Evolutionary conservation across 2,888 invertebrate species (phyloP).

Genomic region (Ennomos quercinarius): DNA sequence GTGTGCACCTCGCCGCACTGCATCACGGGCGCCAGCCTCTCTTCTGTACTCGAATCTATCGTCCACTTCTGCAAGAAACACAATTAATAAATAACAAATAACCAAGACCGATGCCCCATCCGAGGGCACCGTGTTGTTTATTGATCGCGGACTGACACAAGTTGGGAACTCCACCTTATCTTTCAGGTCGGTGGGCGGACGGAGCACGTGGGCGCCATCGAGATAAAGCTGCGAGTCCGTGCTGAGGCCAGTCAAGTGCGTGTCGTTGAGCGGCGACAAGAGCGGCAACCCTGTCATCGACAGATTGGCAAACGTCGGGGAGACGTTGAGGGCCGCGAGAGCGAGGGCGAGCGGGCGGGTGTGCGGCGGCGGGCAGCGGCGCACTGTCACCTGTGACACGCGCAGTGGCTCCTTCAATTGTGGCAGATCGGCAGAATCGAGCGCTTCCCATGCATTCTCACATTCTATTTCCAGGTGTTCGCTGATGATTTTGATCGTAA

Average conservation of each 20-base stretch:
- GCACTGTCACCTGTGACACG: slow-evolving; percentile 9
- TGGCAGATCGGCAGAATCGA: slow-evolving; percentile 6
- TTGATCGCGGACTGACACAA: background rate
- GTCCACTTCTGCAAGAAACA: slow-evolving; percentile 11
- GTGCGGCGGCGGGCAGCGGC: slow-evolving; percentile 21
- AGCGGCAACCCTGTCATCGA: too few species aligned
- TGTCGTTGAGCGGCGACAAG: too few species aligned
- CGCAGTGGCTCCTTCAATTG: background rate
- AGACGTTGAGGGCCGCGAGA: slow-evolving; percentile 28
- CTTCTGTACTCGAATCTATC: slow-evolving; percentile 19
- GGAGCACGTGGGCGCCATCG: background rate
- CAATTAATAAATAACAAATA: too few species aligned
- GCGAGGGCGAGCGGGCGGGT: slow-evolving; percentile 14
- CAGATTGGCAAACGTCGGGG: background rate
- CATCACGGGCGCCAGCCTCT: slow-evolving; percentile 6
- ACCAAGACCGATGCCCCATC: slow-evolving; percentile 8
- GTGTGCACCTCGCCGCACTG: slow-evolving; percentile 22
- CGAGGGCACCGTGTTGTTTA: slow-evolving; percentile 3
- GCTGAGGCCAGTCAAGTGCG: slow-evolving; percentile 25
- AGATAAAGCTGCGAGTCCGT: slow-evolving; percentile 20
- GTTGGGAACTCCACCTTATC: slow-evolving; percentile 7
- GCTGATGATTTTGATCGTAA: too few species aligned
- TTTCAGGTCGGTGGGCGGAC: slow-evolving; percentile 64
- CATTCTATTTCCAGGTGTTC: too few species aligned
- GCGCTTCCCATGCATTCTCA: background rate